Evolutionary conservation across 1,140 invertebrate species (phyloP), one percentile per base, ranked within the genome.

Genomic region (Tigriopus japonicus): DNA sequence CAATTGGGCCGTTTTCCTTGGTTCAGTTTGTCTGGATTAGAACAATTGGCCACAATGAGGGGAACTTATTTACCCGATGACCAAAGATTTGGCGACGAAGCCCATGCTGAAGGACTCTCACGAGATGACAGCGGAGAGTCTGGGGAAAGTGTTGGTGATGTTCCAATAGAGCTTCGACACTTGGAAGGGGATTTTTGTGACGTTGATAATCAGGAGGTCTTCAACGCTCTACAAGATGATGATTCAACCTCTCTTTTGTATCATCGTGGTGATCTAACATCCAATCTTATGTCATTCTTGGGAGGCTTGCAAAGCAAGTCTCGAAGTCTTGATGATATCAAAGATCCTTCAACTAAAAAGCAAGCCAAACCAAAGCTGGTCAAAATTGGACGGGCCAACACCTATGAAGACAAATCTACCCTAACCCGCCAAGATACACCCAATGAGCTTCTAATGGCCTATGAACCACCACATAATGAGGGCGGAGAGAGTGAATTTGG

Each of bases 151-250:
- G 53, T 40, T 6, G 59, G 45, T 35, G 59, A 61, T 35, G 15
- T 61, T 52, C 59, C 59, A 1, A 61, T 61, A n/a, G 59, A 61
- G 52, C 13, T 61, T 23, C 43, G 49, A 17, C 59, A 61, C 35
- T 53, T 61, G 21, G 59, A 61, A 40, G 56, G 28, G 28, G 21
- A 35, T 35, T 35, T 35, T 35, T 35, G 9, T 35, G n/a, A 54
- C 23, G 15, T 10, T 51, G 45, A 51, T 51, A 51, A 17, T 10
- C 45, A 51, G 45, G 28, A 35, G 28, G 28, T 35, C 28, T 35
- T 35, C 28, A 35, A 35, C 28, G 28, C 28, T 35, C 28, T 35
- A 3, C 28, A 35, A 35, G 28, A 35, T 35, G 28, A 35, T 35
- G 28, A 35, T 35, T 35, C 28, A 35, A 35, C 28, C 9, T 35